Evolutionary conservation across 2,113 vertebrate genomes (phyloP).

Genomic region (Channa argus): DNA sequence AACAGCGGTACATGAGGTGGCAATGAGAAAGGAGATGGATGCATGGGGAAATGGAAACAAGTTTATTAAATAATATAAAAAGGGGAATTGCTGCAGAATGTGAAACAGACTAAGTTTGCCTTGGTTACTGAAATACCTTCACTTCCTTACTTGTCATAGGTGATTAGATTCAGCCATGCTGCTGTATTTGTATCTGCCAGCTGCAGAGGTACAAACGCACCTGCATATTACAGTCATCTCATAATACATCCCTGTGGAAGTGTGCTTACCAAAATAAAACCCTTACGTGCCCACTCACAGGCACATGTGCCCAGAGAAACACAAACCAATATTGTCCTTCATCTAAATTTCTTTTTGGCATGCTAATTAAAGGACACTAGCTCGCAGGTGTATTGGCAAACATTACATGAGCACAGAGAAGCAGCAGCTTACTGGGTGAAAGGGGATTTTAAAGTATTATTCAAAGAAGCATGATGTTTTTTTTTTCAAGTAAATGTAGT

Average conservation of each 20-base stretch:
- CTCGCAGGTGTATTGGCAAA: conserved; percentile 10
- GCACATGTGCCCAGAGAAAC: conserved; percentile 11
- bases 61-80: background rate
- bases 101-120: no score
- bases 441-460: background rate
- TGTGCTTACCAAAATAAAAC: conserved; percentile 34
- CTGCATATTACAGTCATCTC: conserved; percentile 26
- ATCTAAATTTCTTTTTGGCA: conserved; percentile 12
- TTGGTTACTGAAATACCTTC: background rate
- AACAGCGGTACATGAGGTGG: conserved; percentile 15
- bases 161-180: conserved; percentile 29
- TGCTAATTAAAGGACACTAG: conserved; percentile 27
- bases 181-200: background rate
- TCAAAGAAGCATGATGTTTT: background rate
- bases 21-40: background rate
- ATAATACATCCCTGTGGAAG: conserved; percentile 29
- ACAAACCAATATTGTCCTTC: conserved; percentile 19
- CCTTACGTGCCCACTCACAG: conserved; percentile 38
- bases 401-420: background rate
- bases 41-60: background rate
- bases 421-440: background rate
- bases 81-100: background rate
- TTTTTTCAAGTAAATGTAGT: background rate
- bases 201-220: conserved; percentile 35
- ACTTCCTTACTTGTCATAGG: background rate